Evolutionary conservation across 2,888 invertebrate species (phyloP).

Genomic region (Protophormia terraenovae): DNA sequence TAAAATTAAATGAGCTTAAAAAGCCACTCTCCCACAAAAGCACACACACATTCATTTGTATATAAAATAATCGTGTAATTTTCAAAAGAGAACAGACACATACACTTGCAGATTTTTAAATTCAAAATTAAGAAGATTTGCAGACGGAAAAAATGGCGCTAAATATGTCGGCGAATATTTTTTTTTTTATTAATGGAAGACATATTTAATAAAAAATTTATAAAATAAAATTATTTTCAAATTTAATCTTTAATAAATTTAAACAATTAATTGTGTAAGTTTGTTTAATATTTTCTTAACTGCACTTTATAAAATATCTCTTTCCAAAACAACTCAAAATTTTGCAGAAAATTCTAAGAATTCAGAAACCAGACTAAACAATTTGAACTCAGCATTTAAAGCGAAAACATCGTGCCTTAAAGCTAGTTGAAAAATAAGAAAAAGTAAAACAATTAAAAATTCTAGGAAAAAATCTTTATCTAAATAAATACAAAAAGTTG

Average conservation of each 20-base stretch:
- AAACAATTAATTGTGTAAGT: too few relatives aligned
- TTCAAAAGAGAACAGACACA: background rate
- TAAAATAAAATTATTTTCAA: too few relatives aligned
- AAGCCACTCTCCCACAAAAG: background rate
- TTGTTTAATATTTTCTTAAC: background rate
- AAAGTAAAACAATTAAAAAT: background rate
- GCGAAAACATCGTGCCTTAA: background rate
- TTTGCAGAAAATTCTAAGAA: constrained; percentile 43
- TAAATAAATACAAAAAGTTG: background rate
- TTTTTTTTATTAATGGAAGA: background rate
- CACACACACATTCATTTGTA: background rate
- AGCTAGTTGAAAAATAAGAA: background rate
- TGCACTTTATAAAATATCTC: too few relatives aligned
- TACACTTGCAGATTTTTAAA: constrained; percentile 28
- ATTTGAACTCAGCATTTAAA: background rate
- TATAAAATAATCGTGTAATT: background rate
- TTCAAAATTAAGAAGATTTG: constrained; percentile 10
- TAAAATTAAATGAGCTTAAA: background rate
- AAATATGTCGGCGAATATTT: background rate
- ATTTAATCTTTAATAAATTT: too few relatives aligned
- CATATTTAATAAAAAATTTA: too few relatives aligned
- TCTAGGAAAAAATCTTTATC: constrained; percentile 16
- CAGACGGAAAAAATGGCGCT: constrained; percentile 53
- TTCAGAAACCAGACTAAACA: background rate
- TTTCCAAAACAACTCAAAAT: background rate